A percentile compares a stretch with the other conserved stretches of the same genome.
Conservation (phyloP, 2,113 vertebrate species). For the Otus sunia region DNA sequence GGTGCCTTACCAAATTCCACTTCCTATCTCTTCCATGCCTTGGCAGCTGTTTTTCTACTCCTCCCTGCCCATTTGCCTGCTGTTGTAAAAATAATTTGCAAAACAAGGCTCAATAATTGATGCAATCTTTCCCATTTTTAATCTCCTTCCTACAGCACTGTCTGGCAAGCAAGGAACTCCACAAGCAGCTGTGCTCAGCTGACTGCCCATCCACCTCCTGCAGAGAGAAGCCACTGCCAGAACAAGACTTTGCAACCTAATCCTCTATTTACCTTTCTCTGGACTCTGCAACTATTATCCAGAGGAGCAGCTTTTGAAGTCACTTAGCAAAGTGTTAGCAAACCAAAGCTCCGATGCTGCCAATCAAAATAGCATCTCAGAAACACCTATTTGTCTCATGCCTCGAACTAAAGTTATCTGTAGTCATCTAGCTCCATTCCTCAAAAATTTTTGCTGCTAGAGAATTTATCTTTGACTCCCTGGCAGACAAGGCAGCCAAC, state of each 20-base stretch:
- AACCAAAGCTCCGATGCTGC: neutral
- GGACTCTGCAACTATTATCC: neutral
- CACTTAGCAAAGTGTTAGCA: neutral
- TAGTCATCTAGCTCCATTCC: neutral
- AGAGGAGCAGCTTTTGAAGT: neutral
- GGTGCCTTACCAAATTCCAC: neutral
- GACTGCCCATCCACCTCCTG: neutral
- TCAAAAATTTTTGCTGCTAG: neutral
- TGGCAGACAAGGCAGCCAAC: neutral
- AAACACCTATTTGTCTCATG: neutral
- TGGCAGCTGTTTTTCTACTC: constrained; percentile 21
- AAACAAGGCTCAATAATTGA: constrained; percentile 30
- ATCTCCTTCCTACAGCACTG: neutral
- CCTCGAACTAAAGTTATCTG: neutral
- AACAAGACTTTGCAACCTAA: neutral
- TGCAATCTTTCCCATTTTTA: constrained; percentile 18
- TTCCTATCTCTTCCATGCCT: neutral
- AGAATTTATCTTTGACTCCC: neutral
- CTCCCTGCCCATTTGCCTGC: constrained; percentile 41
- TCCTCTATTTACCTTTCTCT: constrained; percentile 1
- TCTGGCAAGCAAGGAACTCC: neutral
- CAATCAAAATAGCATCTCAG: neutral
- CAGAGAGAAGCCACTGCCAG: neutral
- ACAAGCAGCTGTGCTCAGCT: constrained; percentile 9
- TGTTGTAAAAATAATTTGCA: neutral